These are phyloP conservation scores for Seriola quinqueradiata DNA, from an alignment of 2,113 vertebrate genomes.

Conservation along the genomic window DNA sequence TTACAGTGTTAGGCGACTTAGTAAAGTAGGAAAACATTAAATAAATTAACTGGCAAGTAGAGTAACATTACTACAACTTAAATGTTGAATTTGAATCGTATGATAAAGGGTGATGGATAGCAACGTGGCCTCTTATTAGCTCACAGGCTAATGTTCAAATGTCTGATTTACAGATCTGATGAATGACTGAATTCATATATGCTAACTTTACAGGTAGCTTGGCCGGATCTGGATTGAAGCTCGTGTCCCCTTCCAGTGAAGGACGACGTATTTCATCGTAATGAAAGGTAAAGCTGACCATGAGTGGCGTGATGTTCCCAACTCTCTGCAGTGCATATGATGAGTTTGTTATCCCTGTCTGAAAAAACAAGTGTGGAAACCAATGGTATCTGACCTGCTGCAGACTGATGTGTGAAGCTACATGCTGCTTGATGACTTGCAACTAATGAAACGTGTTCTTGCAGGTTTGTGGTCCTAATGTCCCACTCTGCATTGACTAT, in stretches of 20 bases:
- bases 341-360: constrained; percentile 82
- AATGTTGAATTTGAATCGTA: background rate
- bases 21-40: background rate
- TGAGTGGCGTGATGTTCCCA: rapidly evolving
- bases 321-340: constrained; percentile 37
- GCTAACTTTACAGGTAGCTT: background rate
- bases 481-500: rapidly evolving
- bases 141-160: rapidly evolving
- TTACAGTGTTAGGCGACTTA: rapidly evolving
- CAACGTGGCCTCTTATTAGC: background rate
- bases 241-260: background rate
- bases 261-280: rapidly evolving
- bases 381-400: constrained; percentile 66
- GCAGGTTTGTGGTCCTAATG: background rate
- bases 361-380: constrained; percentile 58
- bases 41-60: rapidly evolving
- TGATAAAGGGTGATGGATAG: background rate
- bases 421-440: background rate
- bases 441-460: constrained; percentile 29
- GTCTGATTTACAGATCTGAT: background rate
- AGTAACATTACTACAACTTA: background rate
- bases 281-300: constrained; percentile 33
- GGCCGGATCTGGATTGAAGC: background rate
- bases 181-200: background rate
- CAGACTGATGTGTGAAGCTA: background rate